Evolutionary conservation across 2,113 vertebrate species (phyloP), one percentile per base, ranked within the genome.

Genomic region (Camelus dromedarius): DNA sequence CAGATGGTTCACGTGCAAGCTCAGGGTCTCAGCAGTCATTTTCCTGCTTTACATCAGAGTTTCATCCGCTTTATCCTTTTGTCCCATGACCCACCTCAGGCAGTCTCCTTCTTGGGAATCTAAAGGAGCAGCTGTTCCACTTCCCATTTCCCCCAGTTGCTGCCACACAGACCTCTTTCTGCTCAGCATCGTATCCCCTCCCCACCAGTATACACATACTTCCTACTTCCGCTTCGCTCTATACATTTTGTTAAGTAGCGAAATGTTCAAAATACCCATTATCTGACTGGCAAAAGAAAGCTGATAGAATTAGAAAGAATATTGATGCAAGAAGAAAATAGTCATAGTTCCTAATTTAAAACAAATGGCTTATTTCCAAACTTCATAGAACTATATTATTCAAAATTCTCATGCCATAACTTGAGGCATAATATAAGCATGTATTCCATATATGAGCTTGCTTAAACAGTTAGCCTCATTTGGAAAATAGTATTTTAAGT

Each of bases 41-140:
- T 99, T 98, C 99, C 98, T 98, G 98, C 98, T 99, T 98, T 98
- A 98, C 98, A 99, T 99, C 98, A 97, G 98, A 98, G 98, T 98
- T 99, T 99, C 99, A 99, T 99, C 99, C 98, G 98, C 99, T 99
- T 99, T 99, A 99, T 99, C 99, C 99, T 98, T 99, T 99, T 99
- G 99, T 99, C 99, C 98, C 89, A 38, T 98, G 98, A 97, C 96
- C 98, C 98, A 99, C 98, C 99, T 99, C 99, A 98, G 99, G 99
- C 99, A 98, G 97, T 98, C 98, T 98, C 98, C 98, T 99, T 99
- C 98, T 98, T 98, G 98, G 98, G 99, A 98, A 98, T 99, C 99
- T 99, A 99, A 98, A 98, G 99, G 99, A 99, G 98, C 99, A 99
- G 99, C 99, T 99, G 99, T 98, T 98, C 98, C 96, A 98, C 98